These are phyloP conservation scores for Hydraecia micacea DNA, from an alignment of 2,888 invertebrate species.

Conservation along the genomic window DNA sequence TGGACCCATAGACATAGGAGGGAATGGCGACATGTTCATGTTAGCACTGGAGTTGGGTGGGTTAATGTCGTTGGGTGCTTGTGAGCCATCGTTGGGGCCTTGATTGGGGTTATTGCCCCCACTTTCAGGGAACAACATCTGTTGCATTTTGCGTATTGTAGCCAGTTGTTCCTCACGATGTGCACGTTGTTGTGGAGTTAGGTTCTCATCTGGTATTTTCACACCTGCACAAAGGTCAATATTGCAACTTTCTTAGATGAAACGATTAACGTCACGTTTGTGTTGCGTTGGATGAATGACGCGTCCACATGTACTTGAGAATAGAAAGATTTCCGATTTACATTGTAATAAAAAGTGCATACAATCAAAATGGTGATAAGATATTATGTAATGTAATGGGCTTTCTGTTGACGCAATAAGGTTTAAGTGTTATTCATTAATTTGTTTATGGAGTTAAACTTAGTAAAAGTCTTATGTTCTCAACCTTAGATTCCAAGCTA, in stretches of 20 bases:
- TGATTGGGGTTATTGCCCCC: constrained; percentile 81
- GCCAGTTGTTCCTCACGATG: constrained; percentile 98
- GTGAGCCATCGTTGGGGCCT: constrained; percentile 77
- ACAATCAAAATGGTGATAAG: constrained; percentile 26
- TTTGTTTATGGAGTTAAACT: background rate
- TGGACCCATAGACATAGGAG: constrained; percentile 85
- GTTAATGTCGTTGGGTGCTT: constrained; percentile 82
- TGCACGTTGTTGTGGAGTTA: constrained; percentile 98
- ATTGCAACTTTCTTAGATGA: constrained; percentile 8
- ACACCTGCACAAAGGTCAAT: constrained; percentile 89
- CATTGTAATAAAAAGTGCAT: constrained; percentile 43
- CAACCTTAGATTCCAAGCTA: too few relatives aligned
- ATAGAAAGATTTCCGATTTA: constrained; percentile 15
- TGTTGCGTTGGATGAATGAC: constrained; percentile 15
- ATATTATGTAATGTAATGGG: constrained; percentile 32
- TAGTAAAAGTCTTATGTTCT: background rate
- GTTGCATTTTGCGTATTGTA: constrained; percentile 97
- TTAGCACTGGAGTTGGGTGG: constrained; percentile 84
- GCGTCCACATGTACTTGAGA: constrained; percentile 3
- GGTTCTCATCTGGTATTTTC: constrained; percentile 98
- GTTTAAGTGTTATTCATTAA: constrained; percentile 6
- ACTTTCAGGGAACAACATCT: constrained; percentile 97
- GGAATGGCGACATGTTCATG: constrained; percentile 85
- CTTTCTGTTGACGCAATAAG: constrained; percentile 25
- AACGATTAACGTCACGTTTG: constrained; percentile 21